phyloP scores from a whole-genome alignment of 2,888 invertebrate genomes.

The Asteroscopus sphinx region DNA sequence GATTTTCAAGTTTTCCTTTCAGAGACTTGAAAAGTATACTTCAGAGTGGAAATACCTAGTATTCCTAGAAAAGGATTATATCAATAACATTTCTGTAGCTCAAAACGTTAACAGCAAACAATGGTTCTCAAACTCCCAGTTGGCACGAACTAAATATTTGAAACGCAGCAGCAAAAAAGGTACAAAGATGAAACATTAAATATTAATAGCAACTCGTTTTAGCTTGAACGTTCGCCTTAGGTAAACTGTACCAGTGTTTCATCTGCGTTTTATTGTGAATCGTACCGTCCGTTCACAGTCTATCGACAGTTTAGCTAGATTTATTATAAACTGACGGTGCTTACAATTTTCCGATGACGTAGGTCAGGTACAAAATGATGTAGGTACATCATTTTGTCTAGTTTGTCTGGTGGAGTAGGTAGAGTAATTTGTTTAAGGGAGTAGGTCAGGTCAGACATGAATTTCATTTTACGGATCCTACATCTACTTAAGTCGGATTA shows the following conservation, averaged over 20 bases:
- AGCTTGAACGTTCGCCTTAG: slow-evolving; percentile 62
- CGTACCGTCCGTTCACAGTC: no score
- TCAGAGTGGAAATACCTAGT: slow-evolving; percentile 10
- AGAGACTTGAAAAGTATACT: slow-evolving; percentile 11
- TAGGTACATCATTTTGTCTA: no score
- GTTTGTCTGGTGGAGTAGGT: no score
- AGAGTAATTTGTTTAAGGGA: no score
- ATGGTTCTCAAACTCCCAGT: slow-evolving; percentile 18
- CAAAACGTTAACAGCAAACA: slow-evolving; percentile 45
- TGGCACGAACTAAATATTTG: slow-evolving; percentile 42
- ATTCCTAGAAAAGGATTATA: slow-evolving; percentile 37
- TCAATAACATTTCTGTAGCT: slow-evolving; percentile 37
- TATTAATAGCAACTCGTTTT: slow-evolving; percentile 59
- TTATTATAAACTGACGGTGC: no score
- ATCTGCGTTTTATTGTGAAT: no score
- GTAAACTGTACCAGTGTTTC: slow-evolving; percentile 69
- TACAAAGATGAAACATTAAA: slow-evolving; percentile 52
- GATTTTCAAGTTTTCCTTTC: slow-evolving; percentile 5
- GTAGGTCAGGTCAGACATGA: no score
- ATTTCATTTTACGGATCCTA: no score
- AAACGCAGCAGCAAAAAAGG: slow-evolving; percentile 42
- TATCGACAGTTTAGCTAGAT: no score
- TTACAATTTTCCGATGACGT: no score
- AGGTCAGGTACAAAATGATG: no score
- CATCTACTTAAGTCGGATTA: no score